Evolutionary conservation across 2,888 invertebrate genomes (phyloP), one percentile per base, ranked within the genome.

Genomic region (Listrodromus nycthemerus): DNA sequence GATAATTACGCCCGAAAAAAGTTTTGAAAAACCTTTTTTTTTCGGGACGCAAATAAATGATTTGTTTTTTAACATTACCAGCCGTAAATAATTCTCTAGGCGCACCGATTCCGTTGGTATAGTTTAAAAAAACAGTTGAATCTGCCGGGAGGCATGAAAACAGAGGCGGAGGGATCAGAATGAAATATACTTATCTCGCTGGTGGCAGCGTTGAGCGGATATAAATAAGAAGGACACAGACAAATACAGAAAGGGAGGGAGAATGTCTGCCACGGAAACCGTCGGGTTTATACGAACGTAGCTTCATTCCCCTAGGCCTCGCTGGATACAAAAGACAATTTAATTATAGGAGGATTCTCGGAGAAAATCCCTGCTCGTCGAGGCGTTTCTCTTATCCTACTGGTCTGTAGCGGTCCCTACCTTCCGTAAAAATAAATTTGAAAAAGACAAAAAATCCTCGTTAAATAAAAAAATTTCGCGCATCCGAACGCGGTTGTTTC

Each of bases 291-390:
- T 89, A 88, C 88, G 67, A 67, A 79, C 78, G 86, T 84, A 87
- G 88, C 88, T 89, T 89, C 88, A 89, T 90, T 89, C 86, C 90
- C 88, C 67, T 80, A 88, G 86, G 89, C 88, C 87, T 85, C 86
- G 85, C 86, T 83, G 88, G 89, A 89, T 91, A 89, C 91, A 89
- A 91, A 90, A 85, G 89, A 90, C 90, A 90, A 91, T 91, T 91
- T 91, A 90, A 91, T 91, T 90, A 91, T 90, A 89, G 88, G 87
- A 79, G 87, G 89, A 90, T 90, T 91, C 88, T 86, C 88, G 86
- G 88, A 86, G 88, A 86, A 83, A 70, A 80, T 81, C 83, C 84
- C 58, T 71, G 24, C 70, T 27, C 27, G 67, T 73, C 73, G 69
- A 30, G 37, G 19, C 65, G 65, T 52, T 41, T 52, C 52, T 37